Base-by-base conservation (phyloP, 2,888 invertebrate species). In the Drosophila bunnanda region DNA sequence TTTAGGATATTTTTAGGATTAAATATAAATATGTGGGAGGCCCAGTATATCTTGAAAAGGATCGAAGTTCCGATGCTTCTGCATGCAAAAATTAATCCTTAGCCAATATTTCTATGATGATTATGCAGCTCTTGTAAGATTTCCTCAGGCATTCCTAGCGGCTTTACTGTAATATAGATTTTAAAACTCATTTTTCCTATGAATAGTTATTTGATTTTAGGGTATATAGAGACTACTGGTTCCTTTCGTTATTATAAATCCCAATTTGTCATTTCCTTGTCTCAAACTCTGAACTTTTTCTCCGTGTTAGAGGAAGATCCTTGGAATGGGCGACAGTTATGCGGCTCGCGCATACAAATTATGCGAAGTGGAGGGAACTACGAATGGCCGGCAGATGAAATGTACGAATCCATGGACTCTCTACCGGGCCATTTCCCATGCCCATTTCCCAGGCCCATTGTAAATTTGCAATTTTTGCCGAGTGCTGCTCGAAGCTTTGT, bases 391-490 rank as follows among this genome's bases (percentile, higher is more conserved):
- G 55, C 55, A 56, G 70, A 68, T 53, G 54, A 70, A 64, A 56
- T 54, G 55, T 46, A 52, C 36, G 54, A 59, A 67, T 70, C 65
- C 57, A 59, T 73, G 73, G 66, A 73, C 66, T 68, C 65, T 20
- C 41, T 25, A 41, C 17, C 60, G 25, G 48, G 25, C 39, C 50
- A 55, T 22, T 60, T 52, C 22, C 61, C 56, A 44, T 57, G 36
- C 56, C 67, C 67, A 54, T 13, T 39, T 62, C 52, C 64, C 52
- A 30, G 43, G 44, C 34, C 79, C 76, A 84, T 87, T 85, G 88
- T 82, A 79, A 88, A 86, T 88, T 88, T 79, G 78, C 76, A 83
- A 88, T 86, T 85, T 88, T 81, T 74, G 82, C 62, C 82, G 84
- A 86, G 72, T 86, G 74, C 83, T 65, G 56, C 64, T 62, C 72